Conservation (phyloP, 1,140 invertebrate genomes). For the Plodia interpunctella region DNA sequence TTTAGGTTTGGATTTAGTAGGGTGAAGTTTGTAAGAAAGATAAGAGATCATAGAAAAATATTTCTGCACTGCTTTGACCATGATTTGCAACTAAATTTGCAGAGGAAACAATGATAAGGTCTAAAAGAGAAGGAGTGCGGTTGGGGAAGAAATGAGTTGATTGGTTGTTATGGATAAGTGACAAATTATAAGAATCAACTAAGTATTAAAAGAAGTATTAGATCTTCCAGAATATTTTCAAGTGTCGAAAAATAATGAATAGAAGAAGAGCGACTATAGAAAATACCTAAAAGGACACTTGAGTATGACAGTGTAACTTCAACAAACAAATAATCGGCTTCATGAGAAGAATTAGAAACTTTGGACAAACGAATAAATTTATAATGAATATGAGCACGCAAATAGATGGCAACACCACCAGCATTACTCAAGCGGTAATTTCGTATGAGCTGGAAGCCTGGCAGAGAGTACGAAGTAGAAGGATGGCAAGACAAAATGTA, state of each 20-base stretch:
- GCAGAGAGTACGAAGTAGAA: background rate
- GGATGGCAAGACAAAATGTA: background rate
- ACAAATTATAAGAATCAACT: constrained; percentile 15
- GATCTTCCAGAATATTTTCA: constrained; percentile 5
- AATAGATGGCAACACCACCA: constrained; percentile 26
- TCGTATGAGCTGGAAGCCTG: constrained; percentile 7
- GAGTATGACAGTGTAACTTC: constrained; percentile 10
- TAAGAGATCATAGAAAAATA: constrained; percentile 24
- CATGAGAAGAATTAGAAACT: constrained; percentile 4
- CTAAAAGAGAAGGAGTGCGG: constrained; percentile 13
- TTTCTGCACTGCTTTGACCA: constrained; percentile 15
- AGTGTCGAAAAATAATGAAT: constrained; percentile 20
- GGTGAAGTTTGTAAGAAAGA: constrained; percentile 12
- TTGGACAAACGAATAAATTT: constrained; percentile 7
- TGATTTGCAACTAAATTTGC: constrained; percentile 6
- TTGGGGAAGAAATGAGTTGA: constrained; percentile 21
- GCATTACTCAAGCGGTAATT: constrained; percentile 21
- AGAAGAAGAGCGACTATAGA: constrained; percentile 14
- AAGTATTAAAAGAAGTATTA: background rate
- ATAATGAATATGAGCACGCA: constrained; percentile 14
- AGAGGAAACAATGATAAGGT: constrained; percentile 20
- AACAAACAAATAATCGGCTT: constrained; percentile 17
- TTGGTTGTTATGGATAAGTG: constrained; percentile 16
- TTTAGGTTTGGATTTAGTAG: constrained; percentile 10
- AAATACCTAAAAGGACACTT: constrained; percentile 17